phyloP scores from a whole-genome alignment of 2,797 vertebrate genomes.

The Anomalospiza imberbis region DNA sequence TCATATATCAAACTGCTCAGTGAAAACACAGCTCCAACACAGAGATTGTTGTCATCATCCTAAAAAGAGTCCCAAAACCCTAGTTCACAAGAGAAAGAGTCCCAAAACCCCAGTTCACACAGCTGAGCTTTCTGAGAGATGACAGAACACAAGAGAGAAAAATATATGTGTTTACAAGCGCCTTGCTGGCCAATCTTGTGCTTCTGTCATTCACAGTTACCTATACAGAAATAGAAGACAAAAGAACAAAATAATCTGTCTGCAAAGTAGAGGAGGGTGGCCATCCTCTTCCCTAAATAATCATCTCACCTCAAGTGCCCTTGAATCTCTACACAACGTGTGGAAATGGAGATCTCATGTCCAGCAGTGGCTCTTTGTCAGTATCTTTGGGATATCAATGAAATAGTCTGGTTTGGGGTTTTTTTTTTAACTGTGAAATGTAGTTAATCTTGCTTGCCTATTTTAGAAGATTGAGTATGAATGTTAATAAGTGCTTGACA shows the following conservation, averaged over 20 bases:
- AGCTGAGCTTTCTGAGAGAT: neutral
- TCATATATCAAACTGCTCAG: conserved; percentile 34
- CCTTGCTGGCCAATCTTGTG: neutral
- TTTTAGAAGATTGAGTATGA: neutral
- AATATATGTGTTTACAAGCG: neutral
- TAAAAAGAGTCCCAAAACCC: neutral
- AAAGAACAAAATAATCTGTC: neutral
- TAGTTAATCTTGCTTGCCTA: neutral
- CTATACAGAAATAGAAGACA: neutral
- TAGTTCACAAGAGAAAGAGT: too few relatives aligned
- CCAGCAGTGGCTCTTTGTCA: neutral
- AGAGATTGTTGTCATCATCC: neutral
- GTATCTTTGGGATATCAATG: neutral
- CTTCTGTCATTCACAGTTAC: neutral
- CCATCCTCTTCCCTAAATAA: neutral
- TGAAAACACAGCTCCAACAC: neutral
- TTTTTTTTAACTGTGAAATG: neutral
- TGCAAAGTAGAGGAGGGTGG: neutral
- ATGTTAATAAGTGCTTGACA: neutral
- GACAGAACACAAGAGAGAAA: neutral
- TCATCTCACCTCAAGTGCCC: neutral
- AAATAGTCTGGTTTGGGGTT: neutral
- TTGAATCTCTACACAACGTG: neutral
- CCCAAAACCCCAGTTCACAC: neutral
- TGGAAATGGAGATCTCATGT: neutral